Evolutionary conservation across 2,888 invertebrate species (phyloP).

Genomic region (Leptopilina myrica): DNA sequence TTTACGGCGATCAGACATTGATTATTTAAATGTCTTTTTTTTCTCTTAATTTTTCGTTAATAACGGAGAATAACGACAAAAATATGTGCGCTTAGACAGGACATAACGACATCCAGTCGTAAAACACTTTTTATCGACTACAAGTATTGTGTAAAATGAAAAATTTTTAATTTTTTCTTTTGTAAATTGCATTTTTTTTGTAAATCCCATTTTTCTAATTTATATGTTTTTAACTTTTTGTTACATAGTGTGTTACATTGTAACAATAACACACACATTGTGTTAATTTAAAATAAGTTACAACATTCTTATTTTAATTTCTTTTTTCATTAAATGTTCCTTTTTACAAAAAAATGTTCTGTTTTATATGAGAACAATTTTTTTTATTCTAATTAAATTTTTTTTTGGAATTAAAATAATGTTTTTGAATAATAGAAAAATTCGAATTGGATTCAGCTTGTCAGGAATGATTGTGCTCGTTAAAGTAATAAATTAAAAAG

Average conservation of each 20-base stretch:
- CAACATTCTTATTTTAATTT: too few species aligned
- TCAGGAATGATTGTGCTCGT: neutral
- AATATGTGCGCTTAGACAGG: conserved; percentile 67
- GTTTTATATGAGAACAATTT: neutral
- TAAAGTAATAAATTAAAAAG: neutral
- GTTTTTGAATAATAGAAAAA: neutral
- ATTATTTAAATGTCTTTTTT: conserved; percentile 44
- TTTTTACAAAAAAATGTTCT: too few species aligned
- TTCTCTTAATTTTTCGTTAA: conserved; percentile 44
- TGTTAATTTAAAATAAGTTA: too few species aligned
- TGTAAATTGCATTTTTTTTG: neutral
- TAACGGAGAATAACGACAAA: conserved; percentile 27
- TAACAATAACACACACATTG: too few species aligned
- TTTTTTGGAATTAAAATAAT: neutral
- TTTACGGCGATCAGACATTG: conserved; percentile 41
- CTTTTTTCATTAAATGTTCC: too few species aligned
- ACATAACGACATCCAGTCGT: conserved; percentile 41
- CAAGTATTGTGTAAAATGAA: neutral
- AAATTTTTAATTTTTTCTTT: neutral
- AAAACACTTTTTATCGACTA: conserved; percentile 11
- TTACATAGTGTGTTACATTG: too few species aligned
- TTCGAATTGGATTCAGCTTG: neutral
- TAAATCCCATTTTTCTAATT: neutral
- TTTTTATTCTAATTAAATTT: neutral
- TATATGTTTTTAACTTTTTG: neutral